These are phyloP conservation scores for Acanthurus tractus DNA, from an alignment of 2,797 vertebrate genomes.

Conservation along the genomic window DNA sequence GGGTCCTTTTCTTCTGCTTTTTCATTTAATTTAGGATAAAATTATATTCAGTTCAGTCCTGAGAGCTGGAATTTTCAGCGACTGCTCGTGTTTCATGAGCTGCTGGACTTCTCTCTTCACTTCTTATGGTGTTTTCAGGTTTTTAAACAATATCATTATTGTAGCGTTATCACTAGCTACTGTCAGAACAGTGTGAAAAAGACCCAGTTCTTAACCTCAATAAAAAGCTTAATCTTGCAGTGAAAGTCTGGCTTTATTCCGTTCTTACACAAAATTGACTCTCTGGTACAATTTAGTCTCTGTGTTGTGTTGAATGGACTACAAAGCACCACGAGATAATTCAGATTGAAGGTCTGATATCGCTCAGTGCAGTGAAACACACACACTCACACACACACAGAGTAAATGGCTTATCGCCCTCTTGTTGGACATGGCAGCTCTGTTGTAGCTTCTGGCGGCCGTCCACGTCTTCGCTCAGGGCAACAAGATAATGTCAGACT, in stretches of 20 bases:
- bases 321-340: constrained; percentile 18
- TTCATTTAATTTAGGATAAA: not conserved
- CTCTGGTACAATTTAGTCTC: constrained; percentile 11
- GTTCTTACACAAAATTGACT: no score
- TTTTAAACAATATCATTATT: no score
- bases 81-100: no score
- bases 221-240: no score
- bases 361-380: not conserved
- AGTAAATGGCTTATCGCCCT: constrained; percentile 38
- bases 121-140: no score
- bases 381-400: constrained; percentile 16
- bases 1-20: not conserved
- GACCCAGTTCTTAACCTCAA: no score
- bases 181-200: no score
- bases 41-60: not conserved
- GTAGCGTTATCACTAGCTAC: no score
- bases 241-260: no score
- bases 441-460: constrained; percentile 50
- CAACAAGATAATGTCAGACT: constrained; percentile 71
- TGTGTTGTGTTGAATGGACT: constrained; percentile 14
- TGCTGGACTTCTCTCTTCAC: no score
- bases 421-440: constrained; percentile 28
- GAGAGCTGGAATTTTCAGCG: not conserved
- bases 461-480: constrained; percentile 56
- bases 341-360: constrained; percentile 35